phyloP scores from a whole-genome alignment of 2,113 vertebrate species.

The Gymnarchus niloticus region DNA sequence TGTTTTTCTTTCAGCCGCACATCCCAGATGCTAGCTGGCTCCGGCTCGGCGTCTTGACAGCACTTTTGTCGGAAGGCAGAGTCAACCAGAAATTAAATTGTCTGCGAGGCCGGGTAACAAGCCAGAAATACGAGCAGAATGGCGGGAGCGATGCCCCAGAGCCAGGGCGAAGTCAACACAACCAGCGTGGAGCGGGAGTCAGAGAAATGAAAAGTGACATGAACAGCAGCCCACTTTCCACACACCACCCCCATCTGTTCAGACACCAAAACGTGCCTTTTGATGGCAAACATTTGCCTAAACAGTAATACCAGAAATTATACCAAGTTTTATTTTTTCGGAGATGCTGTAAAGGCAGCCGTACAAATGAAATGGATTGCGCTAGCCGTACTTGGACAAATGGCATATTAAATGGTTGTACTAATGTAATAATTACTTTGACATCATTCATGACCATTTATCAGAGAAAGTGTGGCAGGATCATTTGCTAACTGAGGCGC shows the following conservation, averaged over 20 bases:
- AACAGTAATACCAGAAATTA: not conserved
- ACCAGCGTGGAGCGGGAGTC: not conserved
- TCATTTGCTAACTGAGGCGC: not conserved
- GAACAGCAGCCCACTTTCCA: not conserved
- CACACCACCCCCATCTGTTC: not conserved
- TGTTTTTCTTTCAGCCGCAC: conserved; percentile 51
- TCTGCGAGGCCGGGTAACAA: conserved; percentile 61
- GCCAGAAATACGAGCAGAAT: conserved; percentile 40
- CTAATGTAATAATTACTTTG: conserved; percentile 3
- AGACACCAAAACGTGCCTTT: not conserved
- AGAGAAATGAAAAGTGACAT: not conserved
- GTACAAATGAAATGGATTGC: not conserved
- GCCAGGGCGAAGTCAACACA: not conserved
- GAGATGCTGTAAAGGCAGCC: not conserved
- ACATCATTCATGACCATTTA: conserved; percentile 5
- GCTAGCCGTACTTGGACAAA: not conserved
- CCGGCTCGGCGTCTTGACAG: conserved; percentile 53
- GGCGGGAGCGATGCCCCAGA: conserved; percentile 46
- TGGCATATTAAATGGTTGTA: not conserved
- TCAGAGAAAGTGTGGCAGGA: not conserved
- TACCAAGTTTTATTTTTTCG: not conserved
- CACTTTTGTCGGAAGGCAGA: conserved; percentile 53
- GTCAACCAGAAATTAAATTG: conserved; percentile 63
- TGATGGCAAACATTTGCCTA: not conserved
- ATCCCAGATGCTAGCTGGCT: conserved; percentile 52